Base-by-base conservation (phyloP, 2,888 invertebrate species). In the Rhogogaster chlorosoma region DNA sequence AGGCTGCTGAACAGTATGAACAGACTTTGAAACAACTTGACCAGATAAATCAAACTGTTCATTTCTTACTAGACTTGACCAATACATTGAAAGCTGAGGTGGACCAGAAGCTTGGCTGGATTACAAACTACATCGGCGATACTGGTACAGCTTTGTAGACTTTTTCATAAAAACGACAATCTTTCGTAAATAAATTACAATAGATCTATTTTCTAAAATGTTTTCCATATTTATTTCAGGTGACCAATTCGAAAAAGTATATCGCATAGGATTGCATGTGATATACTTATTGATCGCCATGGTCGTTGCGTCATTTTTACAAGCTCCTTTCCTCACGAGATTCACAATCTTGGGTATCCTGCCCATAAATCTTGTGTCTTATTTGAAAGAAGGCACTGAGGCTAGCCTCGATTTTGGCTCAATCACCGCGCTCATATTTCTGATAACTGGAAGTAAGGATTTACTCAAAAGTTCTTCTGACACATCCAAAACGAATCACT, bases 1-100 rank as follows among this genome's bases (percentile, higher is more conserved):
- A 94, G 86, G 94, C 95, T 18, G 92, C 94, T 38, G 87, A 89
- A 5, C 94, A 95, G 86, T 95, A 95, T 87, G 92, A 94, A 86
- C 90, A 92, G 64, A 95, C 95, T 0, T 91, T 95, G 57, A 88
- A 93, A 32, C 95, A 95, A 89, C 89, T 95, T 10, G 91, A 92
- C 32, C 94, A 95, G 89, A 95, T 95, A 61, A 95, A 95, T 87
- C 90, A 93, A 84, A 95, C 95, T 0, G 94, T 95, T 82, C 93
- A 94, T 78, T 93, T 89, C 53, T 87, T 93, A 32, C 92, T 89
- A 89, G 88, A 92, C 83, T 75, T 92, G 12, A 92, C 92, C 18
- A 90, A 91, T 64, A 89, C 87, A 1, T 92, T 93, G 91, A 89
- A 89, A 5, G 42, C 80, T 32, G 92, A 93, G 87, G 84, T 93